Conservation (phyloP, 2,797 vertebrate genomes). For the Synaphobranchus kaupii region DNA sequence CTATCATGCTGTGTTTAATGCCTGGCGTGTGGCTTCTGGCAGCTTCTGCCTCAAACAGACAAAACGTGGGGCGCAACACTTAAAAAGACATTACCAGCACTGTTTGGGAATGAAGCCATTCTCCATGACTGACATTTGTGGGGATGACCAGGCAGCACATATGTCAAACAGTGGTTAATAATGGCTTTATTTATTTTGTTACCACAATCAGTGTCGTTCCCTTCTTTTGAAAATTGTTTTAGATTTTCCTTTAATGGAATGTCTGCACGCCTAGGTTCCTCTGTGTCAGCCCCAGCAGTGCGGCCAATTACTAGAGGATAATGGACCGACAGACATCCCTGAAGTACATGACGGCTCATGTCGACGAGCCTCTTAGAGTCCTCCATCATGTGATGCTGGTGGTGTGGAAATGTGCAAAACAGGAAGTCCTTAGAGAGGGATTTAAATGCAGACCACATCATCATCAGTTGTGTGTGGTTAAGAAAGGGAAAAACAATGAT, state of each 20-base stretch:
- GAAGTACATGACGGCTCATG: neutral
- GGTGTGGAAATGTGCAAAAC: neutral
- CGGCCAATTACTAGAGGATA: neutral
- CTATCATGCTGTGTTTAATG: slow-evolving; percentile 6
- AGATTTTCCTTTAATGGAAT: neutral
- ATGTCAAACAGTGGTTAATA: neutral
- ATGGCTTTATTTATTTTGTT: neutral
- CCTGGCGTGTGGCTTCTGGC: neutral
- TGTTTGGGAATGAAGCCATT: neutral
- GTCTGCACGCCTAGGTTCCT: neutral
- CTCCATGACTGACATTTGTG: neutral
- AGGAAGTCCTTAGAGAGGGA: neutral
- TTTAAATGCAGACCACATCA: neutral
- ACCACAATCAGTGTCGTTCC: neutral
- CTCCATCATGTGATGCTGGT: neutral
- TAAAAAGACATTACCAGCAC: neutral
- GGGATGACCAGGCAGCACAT: neutral
- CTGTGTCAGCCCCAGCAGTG: neutral
- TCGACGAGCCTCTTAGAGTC: neutral
- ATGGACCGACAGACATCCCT: neutral
- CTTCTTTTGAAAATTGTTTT: neutral
- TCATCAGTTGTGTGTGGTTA: neutral
- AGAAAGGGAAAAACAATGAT: neutral
- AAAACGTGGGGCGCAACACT: neutral
- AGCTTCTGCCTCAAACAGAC: neutral